Base-by-base conservation (phyloP, 2,797 vertebrate species). In the Megaceryle alcyon region DNA sequence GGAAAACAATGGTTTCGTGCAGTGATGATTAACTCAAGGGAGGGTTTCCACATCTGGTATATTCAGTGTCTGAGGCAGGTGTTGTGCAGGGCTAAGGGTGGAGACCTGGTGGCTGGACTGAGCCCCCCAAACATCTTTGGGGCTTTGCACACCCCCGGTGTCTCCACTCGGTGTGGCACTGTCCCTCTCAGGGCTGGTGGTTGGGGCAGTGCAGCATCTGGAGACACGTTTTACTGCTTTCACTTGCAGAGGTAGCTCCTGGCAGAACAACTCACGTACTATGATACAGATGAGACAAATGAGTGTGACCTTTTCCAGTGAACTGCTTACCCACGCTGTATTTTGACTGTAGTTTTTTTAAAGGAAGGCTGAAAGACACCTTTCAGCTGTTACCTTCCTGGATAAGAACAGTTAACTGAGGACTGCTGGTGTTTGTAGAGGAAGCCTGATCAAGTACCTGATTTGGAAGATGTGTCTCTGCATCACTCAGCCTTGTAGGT, bases 221-320 rank as follows among this genome's bases (percentile, higher is more conserved):
- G n/a, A 56, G 41, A 22, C 22, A 21, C 2, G 0, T 56, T 63
- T 39, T 51, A 7, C 13, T 22, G 14, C 23, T 88, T 76, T 69
- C 29, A 14, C 31, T 54, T 72, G 18, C 51, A 59, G 37, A 79
- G 79, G 70, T 23, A 51, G 26, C 54, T 82, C 66, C 23, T 4
- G 35, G 35, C 31, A 64, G 60, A 63, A 10, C 63, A 8, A 7
- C 7, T 69, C 6, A 1, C 0, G 0, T 5, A 3, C 6, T 25
- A 10, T 11, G 25, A 43, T 7, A 43, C 8, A 59, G 41, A 35
- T 39, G 37, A 78, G 44, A 44, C 15, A 66, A 86, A 63, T 4
- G 3, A 29, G 22, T 1, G 0, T 15, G 59, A 60, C 31, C 29
- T 81, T 86, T 43, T 53, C 33, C 75, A 88, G 43, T 5, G 5